Evolutionary conservation across 1,140 invertebrate species (phyloP).

Genomic region (Venustaconcha ellipsiformis): DNA sequence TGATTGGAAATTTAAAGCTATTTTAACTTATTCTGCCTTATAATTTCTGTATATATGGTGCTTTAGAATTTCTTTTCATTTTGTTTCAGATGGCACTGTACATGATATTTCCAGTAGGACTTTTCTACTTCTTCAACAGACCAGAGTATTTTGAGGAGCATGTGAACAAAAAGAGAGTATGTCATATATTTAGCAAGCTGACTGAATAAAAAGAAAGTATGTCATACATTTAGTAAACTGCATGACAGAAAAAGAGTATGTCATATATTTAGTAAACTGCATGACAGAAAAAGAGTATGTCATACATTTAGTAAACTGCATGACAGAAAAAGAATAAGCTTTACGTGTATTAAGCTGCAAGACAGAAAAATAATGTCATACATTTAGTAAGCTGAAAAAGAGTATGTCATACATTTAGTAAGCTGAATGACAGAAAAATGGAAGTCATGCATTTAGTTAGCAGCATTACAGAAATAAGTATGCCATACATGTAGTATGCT

Average conservation of each 20-base stretch:
- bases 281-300: background rate
- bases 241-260: conserved; percentile 77
- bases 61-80: background rate
- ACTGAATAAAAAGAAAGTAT: conserved; percentile 76
- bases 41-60: too few relatives aligned
- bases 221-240: conserved; percentile 1
- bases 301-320: too few relatives aligned
- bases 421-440: background rate
- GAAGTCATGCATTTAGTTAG: background rate
- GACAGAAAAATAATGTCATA: background rate
- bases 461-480: background rate
- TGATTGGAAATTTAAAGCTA: too few relatives aligned
- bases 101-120: conserved; percentile 83
- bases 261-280: background rate
- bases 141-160: conserved; percentile 84
- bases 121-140: conserved; percentile 90
- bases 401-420: background rate
- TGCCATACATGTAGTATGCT: background rate
- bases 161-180: conserved; percentile 77
- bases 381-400: background rate
- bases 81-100: conserved; percentile 80
- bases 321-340: too few relatives aligned
- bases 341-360: background rate
- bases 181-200: background rate
- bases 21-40: too few relatives aligned